Base-by-base conservation (phyloP, 2,797 vertebrate species). In the Phataginus tricuspis region DNA sequence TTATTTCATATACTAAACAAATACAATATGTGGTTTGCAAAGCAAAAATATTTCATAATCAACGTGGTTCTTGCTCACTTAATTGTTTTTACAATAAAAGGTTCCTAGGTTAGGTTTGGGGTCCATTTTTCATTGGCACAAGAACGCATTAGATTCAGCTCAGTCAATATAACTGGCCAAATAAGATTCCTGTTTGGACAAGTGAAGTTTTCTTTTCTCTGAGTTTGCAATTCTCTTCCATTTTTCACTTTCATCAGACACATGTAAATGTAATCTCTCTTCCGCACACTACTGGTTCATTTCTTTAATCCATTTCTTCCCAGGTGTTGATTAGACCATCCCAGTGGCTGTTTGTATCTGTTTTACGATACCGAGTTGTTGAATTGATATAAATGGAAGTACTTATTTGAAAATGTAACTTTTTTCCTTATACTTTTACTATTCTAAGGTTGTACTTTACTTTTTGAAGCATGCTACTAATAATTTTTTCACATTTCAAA, bases 1-100 rank as follows among this genome's bases (percentile, higher is more conserved):
- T 96, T 97, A 97, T 85, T 98, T 86, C 91, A 97, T 95, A 79
- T 1, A 19, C 83, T 97, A 97, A 98, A 97, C 49, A 97, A 72
- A 97, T 96, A 61, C 84, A 91, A 71, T 92, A 97, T 96, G n/a
- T 90, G 95, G 89, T 94, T 94, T 96, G 59, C 96, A 97, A 98
- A 97, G 84, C 61, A 97, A 98, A 86, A 86, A 98, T 98, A 96
- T 97, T 98, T 98, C 87, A 87, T 95, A 94, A 94, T 90, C 92
- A 95, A 83, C 45, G 61, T 89, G 93, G 82, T 98, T 97, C 82
- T 95, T 51, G 96, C 96, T 96, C 94, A 98, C 88, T 97, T 97
- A 97, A 97, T 98, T 87, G 90, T 72, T 92, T 98, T 84, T 66
- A 68, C 90, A 97, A 95, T 95, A 97, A 98, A 90, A 86, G 86